Conservation (phyloP, 37 sponge, comb jelly and placozoan genomes). For the Hexactinellida sp. region DNA sequence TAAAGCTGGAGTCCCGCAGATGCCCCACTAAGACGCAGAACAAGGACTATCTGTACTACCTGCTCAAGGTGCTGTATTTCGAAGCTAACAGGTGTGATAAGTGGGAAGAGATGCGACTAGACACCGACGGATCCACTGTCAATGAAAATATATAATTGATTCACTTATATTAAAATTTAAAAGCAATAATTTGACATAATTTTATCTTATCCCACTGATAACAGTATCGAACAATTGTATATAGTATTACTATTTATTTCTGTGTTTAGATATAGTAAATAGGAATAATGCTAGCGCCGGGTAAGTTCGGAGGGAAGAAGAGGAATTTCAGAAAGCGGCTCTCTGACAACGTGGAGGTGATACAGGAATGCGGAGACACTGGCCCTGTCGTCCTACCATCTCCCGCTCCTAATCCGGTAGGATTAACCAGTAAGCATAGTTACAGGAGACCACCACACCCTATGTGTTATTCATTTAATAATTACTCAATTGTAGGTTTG, state of each 20-base stretch:
- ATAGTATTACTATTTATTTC: too few relatives aligned
- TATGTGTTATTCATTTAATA: too few relatives aligned
- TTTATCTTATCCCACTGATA: too few relatives aligned
- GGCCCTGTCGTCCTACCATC: neutral
- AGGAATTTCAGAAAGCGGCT: neutral
- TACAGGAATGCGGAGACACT: neutral
- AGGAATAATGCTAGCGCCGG: neutral
- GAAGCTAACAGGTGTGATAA: slow-evolving; percentile 38
- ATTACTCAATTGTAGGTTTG: too few relatives aligned
- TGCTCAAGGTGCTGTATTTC: slow-evolving; percentile 64
- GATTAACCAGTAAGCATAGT: neutral
- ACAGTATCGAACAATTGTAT: too few relatives aligned
- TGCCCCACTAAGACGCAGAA: slow-evolving; percentile 78
- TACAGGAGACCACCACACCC: too few relatives aligned
- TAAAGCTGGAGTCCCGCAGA: slow-evolving; percentile 37
- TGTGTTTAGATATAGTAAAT: too few relatives aligned
- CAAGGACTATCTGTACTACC: slow-evolving; percentile 48
- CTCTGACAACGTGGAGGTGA: neutral
- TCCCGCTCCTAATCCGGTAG: neutral
- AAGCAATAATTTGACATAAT: neutral
- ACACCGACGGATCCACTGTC: neutral
- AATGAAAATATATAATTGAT: neutral
- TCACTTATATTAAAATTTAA: neutral
- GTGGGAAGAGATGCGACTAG: slow-evolving; percentile 3
- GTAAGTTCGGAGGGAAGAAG: slow-evolving; percentile 12